Base-by-base conservation (phyloP, 1,140 invertebrate species). In the Yoshiicerus persimilis region DNA sequence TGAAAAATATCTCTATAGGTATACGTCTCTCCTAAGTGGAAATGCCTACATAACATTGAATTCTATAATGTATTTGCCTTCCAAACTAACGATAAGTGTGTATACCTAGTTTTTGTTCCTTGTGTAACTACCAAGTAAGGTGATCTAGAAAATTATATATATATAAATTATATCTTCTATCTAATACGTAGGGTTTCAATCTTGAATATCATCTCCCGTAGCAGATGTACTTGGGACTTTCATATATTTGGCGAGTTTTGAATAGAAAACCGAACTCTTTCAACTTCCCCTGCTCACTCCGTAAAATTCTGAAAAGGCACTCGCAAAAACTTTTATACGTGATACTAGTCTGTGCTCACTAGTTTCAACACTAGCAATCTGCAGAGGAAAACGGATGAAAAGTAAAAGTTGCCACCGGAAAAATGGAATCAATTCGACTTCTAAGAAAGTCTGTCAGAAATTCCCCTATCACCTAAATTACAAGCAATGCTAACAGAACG, bases 201-300 rank as follows among this genome's bases (percentile, higher is more conserved):
- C n/a, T n/a, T n/a, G n/a, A n/a, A n/a, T n/a, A n/a, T n/a, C n/a
- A n/a, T n/a, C n/a, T n/a, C n/a, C n/a, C n/a, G n/a, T n/a, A n/a
- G n/a, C n/a, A n/a, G n/a, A n/a, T n/a, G n/a, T n/a, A 56, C 10
- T 77, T 77, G 27, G 23, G 20, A 20, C 25, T 8, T 70, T 77
- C 70, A n/a, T 25, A 77, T 13, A 77, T 77, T 30, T 4, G 27
- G 23, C 16, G 5, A 77, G 27, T 77, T 36, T 30, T 39, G 80
- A 84, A 47, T 39, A 32, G 39, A 84, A 84, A 84, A 84, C 39
- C 80, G 36, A 75, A 84, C 80, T 84, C 39, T 39, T 84, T 84
- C 39, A 47, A 84, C 80, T 84, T 84, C 39, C 39, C 39, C 34
- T 84, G 39, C 32, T 84, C 66, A 70, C 25, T 30, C 66, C 30